A percentile compares a stretch with the other conserved stretches of the same genome.
phyloP scores from a whole-genome alignment of 2,888 invertebrate species.

The Candidula unifasciata region DNA sequence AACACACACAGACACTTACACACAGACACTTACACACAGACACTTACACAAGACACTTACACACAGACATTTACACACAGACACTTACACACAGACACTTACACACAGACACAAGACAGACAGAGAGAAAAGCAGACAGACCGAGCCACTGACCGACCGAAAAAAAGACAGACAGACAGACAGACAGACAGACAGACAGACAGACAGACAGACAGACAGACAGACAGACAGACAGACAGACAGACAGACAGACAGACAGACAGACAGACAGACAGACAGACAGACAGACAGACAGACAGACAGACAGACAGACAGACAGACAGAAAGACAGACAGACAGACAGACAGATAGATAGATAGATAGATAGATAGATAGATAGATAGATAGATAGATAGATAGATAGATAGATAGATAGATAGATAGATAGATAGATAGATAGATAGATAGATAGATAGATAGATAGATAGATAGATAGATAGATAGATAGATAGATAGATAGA shows the following conservation, averaged over 20 bases:
- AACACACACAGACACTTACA: too few species aligned
- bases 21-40: background rate
- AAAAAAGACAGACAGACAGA: background rate
- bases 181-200: background rate
- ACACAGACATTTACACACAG: too few species aligned
- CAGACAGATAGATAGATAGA: too few species aligned
- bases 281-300: background rate
- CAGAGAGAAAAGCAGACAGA: background rate
- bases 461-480: constrained; percentile 1
- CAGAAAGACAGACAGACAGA: background rate
- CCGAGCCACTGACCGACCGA: background rate
- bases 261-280: too few species aligned
- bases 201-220: too few species aligned
- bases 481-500: constrained; percentile 11
- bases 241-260: background rate
- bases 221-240: too few species aligned
- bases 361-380: too few species aligned
- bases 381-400: background rate
- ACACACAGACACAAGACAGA: too few species aligned
- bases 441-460: background rate
- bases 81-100: background rate
- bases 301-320: background rate
- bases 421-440: background rate
- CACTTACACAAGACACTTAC: too few species aligned
- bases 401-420: background rate